Evolutionary conservation across 2,888 invertebrate species (phyloP).

Genomic region (Nemoura dubitans): DNA sequence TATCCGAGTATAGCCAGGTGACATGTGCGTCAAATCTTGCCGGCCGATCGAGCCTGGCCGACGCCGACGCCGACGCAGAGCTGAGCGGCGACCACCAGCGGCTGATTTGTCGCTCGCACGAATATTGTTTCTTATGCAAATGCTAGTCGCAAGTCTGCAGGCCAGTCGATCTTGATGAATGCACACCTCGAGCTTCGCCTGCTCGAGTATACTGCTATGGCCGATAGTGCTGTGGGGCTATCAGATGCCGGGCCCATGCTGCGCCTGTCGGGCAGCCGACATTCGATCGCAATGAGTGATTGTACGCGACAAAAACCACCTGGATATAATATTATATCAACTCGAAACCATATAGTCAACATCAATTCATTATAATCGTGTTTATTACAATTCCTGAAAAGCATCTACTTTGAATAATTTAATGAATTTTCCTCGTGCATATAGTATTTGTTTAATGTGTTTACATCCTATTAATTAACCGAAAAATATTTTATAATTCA

Average conservation of each 20-base stretch:
- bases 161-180: neutral
- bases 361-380: constrained; percentile 12
- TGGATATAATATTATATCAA: neutral
- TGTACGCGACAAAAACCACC: neutral
- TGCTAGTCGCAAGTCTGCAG: neutral
- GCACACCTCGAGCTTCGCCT: neutral
- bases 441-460: neutral
- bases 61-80: too few species aligned
- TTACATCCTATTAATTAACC: neutral
- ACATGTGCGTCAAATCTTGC: neutral
- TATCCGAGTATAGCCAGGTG: neutral
- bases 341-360: neutral
- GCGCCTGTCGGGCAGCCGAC: neutral
- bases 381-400: neutral
- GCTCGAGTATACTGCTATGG: neutral
- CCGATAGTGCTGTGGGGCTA: neutral
- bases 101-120: constrained; percentile 19
- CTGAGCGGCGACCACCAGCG: neutral
- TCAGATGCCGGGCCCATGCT: neutral
- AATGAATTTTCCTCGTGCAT: neutral
- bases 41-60: neutral
- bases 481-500: neutral
- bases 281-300: neutral
- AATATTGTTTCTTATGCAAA: constrained; percentile 27
- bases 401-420: neutral